These are phyloP conservation scores for Plagiodera versicolora DNA, from an alignment of 2,888 invertebrate genomes.

Conservation along the genomic window DNA sequence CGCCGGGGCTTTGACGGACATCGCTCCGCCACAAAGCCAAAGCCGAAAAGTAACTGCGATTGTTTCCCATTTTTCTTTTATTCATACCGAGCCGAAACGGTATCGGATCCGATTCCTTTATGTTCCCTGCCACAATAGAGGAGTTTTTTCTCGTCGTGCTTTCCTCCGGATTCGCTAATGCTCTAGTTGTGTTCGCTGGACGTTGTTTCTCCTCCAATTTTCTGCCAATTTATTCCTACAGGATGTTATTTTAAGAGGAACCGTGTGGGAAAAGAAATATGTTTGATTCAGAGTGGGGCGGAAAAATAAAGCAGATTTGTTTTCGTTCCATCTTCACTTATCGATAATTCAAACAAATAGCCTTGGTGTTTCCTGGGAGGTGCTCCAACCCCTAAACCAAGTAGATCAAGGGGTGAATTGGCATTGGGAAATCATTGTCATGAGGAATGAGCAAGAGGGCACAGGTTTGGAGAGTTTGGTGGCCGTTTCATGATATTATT, in stretches of 20 bases:
- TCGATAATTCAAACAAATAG: too few relatives aligned
- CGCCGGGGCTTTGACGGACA: background rate
- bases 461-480: too few relatives aligned
- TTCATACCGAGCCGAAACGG: background rate
- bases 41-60: background rate
- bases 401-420: too few relatives aligned
- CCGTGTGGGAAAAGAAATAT: background rate
- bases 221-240: background rate
- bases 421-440: too few relatives aligned
- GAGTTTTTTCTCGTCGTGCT: background rate
- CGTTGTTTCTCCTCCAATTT: background rate
- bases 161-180: constrained; percentile 23
- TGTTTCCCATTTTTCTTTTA: background rate
- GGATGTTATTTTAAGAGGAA: background rate
- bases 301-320: too few relatives aligned
- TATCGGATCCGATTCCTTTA: constrained; percentile 2
- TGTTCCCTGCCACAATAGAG: constrained; percentile 16
- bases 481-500: too few relatives aligned
- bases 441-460: too few relatives aligned
- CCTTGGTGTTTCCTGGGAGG: too few relatives aligned
- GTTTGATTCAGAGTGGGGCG: background rate
- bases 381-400: too few relatives aligned
- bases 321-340: too few relatives aligned
- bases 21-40: background rate
- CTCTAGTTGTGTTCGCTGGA: constrained; percentile 24